Evolutionary conservation across 2,797 vertebrate species (phyloP).

Genomic region (Euthynnus affinis): DNA sequence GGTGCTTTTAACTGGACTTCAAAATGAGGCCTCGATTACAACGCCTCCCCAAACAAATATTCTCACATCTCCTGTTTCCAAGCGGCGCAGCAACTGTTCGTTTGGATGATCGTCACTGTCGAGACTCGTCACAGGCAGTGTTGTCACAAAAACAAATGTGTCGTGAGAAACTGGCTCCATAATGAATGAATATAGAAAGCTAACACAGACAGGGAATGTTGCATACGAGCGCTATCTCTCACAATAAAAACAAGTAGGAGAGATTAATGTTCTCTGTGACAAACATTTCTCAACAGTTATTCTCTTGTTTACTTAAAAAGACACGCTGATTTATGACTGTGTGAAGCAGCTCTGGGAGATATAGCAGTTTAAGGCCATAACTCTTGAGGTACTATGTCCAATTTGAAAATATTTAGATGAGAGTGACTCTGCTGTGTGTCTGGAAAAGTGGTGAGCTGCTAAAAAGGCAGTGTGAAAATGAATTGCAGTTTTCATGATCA

Average conservation of each 20-base stretch:
- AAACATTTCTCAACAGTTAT: not conserved
- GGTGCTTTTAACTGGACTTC: conserved; percentile 61
- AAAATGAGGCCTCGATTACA: conserved; percentile 39
- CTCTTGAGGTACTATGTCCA: not conserved
- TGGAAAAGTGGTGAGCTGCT: conserved; percentile 6
- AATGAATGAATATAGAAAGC: not conserved
- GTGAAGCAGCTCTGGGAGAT: not conserved
- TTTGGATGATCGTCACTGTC: not conserved
- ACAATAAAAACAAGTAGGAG: not conserved
- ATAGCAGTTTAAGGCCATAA: conserved; percentile 13
- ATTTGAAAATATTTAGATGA: conserved; percentile 40
- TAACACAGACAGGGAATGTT: not conserved
- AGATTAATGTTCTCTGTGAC: not conserved
- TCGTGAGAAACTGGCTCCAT: conserved; percentile 10
- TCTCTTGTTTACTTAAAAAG: conserved; percentile 27
- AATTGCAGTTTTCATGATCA: no score
- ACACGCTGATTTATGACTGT: conserved; percentile 7
- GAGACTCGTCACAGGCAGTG: conserved; percentile 14
- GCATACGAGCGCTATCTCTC: not conserved
- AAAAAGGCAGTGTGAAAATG: not conserved
- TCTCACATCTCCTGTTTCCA: conserved; percentile 30
- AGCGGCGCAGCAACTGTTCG: conserved; percentile 20
- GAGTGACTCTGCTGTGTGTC: conserved; percentile 1
- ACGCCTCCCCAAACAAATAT: not conserved
- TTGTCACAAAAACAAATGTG: conserved; percentile 38